Evolutionary conservation across 1,140 invertebrate species (phyloP), one percentile per base, ranked within the genome.

Genomic region (Anoplolepis gracilipes): DNA sequence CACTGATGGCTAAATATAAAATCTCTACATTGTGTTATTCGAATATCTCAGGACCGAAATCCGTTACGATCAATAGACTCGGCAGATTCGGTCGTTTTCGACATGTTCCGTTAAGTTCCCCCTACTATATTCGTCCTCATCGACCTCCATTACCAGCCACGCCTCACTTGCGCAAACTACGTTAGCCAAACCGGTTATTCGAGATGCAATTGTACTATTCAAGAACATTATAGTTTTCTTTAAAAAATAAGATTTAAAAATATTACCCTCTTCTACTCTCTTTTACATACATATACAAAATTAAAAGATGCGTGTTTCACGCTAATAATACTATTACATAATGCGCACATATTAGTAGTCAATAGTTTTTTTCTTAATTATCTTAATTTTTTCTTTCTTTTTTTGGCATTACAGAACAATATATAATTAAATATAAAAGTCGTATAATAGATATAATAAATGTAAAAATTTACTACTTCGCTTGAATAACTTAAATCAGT

Each of bases 41-140:
- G 72, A 88, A 85, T 85, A 76, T 84, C 53, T 81, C 13, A 59
- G 42, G 64, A 76, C 25, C 61, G 55, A 53, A 72, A 79, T 85
- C 59, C 78, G 73, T 84, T 81, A 87, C 88, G 88, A 90, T 90
- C 88, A 89, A 90, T 90, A 90, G 79, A 89, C 46, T 49, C 61
- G 69, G 61, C 75, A 87, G 85, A 85, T 87, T 90, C 88, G 88
- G 88, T 70, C 64, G 85, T 89, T 90, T 90, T 87, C 89, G 89
- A 90, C 88, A 89, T 87, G 77, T 90, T 90, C 86, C 89, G 89
- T 90, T 90, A 87, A 85, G 77, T 90, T 87, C 86, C 89, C 46
- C 89, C 88, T 90, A 90, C 89, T 90, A 90, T 90, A 90, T 90
- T 82, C 59, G 72, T 90, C 78, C 82, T 87, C 72, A 69, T 73